Conservation (phyloP, 2,113 vertebrate genomes). For the Campylorhamphus procurvoides region DNA sequence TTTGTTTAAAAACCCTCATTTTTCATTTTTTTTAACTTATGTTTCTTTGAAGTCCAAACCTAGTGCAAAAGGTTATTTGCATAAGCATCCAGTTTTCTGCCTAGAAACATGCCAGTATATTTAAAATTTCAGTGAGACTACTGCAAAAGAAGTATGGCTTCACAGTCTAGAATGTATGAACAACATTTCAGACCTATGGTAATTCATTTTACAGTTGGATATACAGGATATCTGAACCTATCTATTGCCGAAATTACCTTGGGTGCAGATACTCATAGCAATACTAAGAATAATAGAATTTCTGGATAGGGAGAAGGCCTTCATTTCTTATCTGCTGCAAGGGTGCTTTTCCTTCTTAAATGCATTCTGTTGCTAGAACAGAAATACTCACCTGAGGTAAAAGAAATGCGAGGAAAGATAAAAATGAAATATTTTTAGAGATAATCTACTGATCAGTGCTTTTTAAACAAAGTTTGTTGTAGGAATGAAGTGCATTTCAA, state of each 20-base stretch:
- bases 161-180: neutral
- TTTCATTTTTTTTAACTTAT: neutral
- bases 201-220: neutral
- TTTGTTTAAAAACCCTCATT: neutral
- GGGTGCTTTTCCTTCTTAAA: neutral
- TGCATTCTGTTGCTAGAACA: neutral
- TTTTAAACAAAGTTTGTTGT: neutral
- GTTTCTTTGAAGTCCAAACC: neutral
- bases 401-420: neutral
- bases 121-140: neutral
- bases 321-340: neutral
- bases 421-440: neutral
- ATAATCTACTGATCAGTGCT: neutral
- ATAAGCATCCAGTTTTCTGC: neutral
- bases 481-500: neutral
- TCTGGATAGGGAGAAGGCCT: neutral
- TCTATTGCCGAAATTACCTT: neutral
- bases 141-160: neutral
- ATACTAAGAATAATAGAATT: neutral
- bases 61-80: neutral
- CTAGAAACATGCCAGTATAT: neutral
- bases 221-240: neutral
- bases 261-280: neutral
- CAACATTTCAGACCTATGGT: conserved; percentile 1
- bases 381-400: neutral